Evolutionary conservation across 2,888 invertebrate genomes (phyloP), one percentile per base, ranked within the genome.

Genomic region (Agrenia bidenticulata): DNA sequence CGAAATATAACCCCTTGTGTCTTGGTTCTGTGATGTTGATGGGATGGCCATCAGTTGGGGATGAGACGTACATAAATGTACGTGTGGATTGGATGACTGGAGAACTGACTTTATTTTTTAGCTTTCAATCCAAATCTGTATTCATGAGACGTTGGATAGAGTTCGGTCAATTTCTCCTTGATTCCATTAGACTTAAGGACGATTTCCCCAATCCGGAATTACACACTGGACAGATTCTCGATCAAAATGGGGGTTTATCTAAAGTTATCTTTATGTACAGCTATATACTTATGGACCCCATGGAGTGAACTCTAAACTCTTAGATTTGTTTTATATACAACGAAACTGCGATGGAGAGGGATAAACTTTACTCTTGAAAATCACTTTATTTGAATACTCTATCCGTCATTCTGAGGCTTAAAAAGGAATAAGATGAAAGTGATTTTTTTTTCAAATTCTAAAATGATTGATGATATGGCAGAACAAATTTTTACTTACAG

Each of bases 391-490:
- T 55, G 55, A 55, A 55, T 55, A 55, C 55, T 32, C 24, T 32
- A 57, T 57, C 56, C 27, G 7, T 19, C 4, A 15, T 5, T 57
- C 32, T 57, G 5, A 32, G 32, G 37, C 19, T 19, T 57, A 24
- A 37, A 57, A 19, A 21, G 32, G 56, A 57, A 57, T 37, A 57
- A 57, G 56, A 57, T 57, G 41, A 45, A 58, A 58, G 45, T 58
- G 49, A 45, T 58, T 58, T 58, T 45, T 58, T 24, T 23, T 49
- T 11, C 15, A 7, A 41, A 45, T 45, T 26, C 37, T 19, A 58
- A 58, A 26, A 58, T 58, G 58, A 58, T 58, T 58, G 58, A 58
- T 58, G 58, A 58, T 45, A 42, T 19, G 58, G 24, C 58, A 45
- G 42, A 58, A 58, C 58, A 58, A 58, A 58, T 58, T 58, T 49